These are phyloP conservation scores for Glaucidium brasilianum DNA, from an alignment of 2,113 vertebrate genomes.

Conservation along the genomic window DNA sequence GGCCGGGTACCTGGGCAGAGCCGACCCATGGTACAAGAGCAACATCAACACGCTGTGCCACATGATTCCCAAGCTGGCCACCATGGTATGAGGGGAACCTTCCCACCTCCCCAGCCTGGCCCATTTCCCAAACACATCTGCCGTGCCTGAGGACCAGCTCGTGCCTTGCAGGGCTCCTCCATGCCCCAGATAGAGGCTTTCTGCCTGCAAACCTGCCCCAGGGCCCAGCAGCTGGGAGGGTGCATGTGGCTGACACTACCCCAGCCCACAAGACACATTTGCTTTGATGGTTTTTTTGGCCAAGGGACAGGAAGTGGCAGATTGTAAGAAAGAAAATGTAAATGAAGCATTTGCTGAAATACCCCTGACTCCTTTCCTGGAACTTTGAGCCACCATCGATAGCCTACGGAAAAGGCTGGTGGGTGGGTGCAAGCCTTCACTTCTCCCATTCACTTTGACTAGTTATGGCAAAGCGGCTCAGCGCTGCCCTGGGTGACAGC, in stretches of 20 bases:
- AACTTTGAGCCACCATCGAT: neutral
- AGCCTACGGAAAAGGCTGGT: neutral
- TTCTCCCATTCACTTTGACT: fast-evolving
- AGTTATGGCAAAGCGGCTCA: neutral
- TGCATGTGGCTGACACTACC: neutral
- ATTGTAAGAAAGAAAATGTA: neutral
- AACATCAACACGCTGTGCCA: constrained; percentile 84
- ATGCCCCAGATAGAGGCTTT: neutral
- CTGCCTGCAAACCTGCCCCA: neutral
- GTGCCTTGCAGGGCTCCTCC: neutral
- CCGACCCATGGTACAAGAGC: constrained; percentile 89
- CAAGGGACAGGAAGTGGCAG: neutral
- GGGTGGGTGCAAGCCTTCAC: neutral
- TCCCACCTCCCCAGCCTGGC: neutral
- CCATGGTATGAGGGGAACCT: constrained; percentile 77
- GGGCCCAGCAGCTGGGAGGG: fast-evolving
- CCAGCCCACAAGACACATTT: neutral
- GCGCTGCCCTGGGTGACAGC: neutral
- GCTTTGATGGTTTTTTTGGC: neutral
- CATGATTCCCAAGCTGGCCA: constrained; percentile 85
- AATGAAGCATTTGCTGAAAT: neutral
- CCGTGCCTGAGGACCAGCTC: fast-evolving
- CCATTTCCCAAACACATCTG: neutral
- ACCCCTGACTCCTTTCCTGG: neutral
- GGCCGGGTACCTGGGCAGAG: constrained; percentile 84